Evolutionary conservation across 2,797 vertebrate species (phyloP).

Genomic region (Lithobates pipiens): DNA sequence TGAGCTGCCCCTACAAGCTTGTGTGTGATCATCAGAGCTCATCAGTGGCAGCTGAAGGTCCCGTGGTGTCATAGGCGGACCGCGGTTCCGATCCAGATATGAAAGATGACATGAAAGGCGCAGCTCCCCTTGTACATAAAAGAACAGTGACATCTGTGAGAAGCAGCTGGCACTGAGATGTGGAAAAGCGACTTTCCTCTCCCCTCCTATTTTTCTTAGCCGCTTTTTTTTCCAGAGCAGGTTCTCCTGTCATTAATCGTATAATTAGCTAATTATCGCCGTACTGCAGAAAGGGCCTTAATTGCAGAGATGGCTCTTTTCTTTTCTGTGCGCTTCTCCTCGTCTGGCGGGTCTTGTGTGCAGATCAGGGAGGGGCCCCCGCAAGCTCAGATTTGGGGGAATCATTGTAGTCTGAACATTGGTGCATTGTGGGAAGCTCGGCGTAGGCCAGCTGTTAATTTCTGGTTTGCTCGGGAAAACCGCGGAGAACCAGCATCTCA

Average conservation of each 20-base stretch:
- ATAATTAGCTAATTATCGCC: constrained; percentile 85
- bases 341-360: constrained; percentile 71
- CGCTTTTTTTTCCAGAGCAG: constrained; percentile 75
- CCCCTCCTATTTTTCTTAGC: constrained; percentile 4
- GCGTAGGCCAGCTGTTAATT: constrained; percentile 71
- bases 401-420: constrained; percentile 62
- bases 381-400: not conserved
- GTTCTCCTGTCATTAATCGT: constrained; percentile 86
- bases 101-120: not conserved
- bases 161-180: constrained; percentile 82
- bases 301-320: constrained; percentile 77
- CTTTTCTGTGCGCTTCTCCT: constrained; percentile 68
- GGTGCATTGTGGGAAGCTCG: constrained; percentile 64
- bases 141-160: constrained; percentile 83
- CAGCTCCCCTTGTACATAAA: constrained; percentile 64
- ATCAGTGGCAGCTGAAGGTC: not conserved
- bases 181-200: constrained; percentile 79
- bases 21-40: not conserved
- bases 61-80: not conserved
- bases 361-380: constrained; percentile 66
- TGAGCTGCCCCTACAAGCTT: no score
- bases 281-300: constrained; percentile 82
- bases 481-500: no score
- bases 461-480: not conserved
- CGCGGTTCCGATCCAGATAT: constrained; percentile 20